Evolutionary conservation across 2,888 invertebrate species (phyloP), one percentile per base, ranked within the genome.

Genomic region (Leptinotarsa juncta): DNA sequence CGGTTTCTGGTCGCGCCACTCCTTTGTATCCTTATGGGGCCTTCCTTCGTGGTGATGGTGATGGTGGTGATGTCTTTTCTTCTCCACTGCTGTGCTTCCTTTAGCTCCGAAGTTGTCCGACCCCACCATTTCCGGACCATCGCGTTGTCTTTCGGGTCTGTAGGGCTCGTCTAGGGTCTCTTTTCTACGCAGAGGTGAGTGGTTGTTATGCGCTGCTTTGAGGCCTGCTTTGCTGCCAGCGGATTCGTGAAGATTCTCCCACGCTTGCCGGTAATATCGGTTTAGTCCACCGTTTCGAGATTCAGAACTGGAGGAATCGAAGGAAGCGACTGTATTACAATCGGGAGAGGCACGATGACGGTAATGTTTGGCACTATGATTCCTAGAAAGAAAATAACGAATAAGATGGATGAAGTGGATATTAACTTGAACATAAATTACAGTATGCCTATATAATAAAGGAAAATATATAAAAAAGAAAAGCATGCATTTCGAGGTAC

Each of bases 211-310:
- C 92, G 85, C 88, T 91, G 86, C 88, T 16, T 78, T 78, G 42
- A 81, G 81, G 71, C 72, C 81, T 70, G 77, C 83, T 79, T 84
- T 86, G 16, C 84, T 78, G 65, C 85, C 86, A 4, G 95, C 92
- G 4, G 94, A 93, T 86, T 96, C 95, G 86, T 96, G 95, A 3
- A 97, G 90, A 86, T 96, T 96, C 86, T 97, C 96, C 97, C 97
- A 97, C 3, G 97, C 97, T 87, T 96, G 95, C 48, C 96, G 92
- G 88, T 97, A 97, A 88, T 95, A 96, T 75, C 96, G 91, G 87
- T 96, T 96, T 77, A 97, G 90, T 20, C 91, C 91, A 42, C 91
- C 91, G 83, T 93, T 92, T 69, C 95, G 91, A 12, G 95, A 95
- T 84, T 96, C 96, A 0, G 95, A 95, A 69, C 95, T 94, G 69